phyloP scores from a whole-genome alignment of 2,888 invertebrate genomes.

The Acronicta aceris region DNA sequence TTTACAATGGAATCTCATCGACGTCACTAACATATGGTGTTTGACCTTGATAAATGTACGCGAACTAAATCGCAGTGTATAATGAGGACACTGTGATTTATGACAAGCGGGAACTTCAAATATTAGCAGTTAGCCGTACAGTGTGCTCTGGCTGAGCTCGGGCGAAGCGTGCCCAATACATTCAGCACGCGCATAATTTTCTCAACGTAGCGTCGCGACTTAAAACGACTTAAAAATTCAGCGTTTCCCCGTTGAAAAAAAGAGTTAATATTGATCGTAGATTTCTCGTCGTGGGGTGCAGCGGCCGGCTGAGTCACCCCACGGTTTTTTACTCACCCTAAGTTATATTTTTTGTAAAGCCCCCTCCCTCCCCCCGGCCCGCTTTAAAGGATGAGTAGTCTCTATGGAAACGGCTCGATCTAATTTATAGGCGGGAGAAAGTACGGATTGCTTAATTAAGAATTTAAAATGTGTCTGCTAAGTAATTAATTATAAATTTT shows the following conservation, averaged over 20 bases:
- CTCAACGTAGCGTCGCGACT: constrained; percentile 65
- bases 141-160: constrained; percentile 13
- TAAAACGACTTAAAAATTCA: constrained; percentile 87
- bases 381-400: constrained; percentile 90
- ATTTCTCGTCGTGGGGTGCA: constrained; percentile 89
- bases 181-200: constrained; percentile 66
- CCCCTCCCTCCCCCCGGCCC: constrained; percentile 78
- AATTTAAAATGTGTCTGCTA: constrained; percentile 88
- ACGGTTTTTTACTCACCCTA: constrained; percentile 90
- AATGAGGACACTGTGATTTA: constrained; percentile 70
- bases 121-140: constrained; percentile 56
- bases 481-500: constrained; percentile 87
- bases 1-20: constrained; percentile 39
- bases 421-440: constrained; percentile 89
- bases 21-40: constrained; percentile 77
- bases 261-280: constrained; percentile 90
- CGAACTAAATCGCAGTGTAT: constrained; percentile 60
- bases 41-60: constrained; percentile 81
- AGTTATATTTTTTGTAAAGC: constrained; percentile 89
- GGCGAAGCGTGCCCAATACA: constrained; percentile 63
- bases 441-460: constrained; percentile 89
- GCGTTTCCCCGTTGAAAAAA: constrained; percentile 87
- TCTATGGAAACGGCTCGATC: constrained; percentile 90
- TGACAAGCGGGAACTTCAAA: constrained; percentile 64
- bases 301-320: constrained; percentile 90